Evolutionary conservation across 2,113 vertebrate genomes (phyloP), one percentile per base, ranked within the genome.

Genomic region (Phalacrocorax pelagicus): DNA sequence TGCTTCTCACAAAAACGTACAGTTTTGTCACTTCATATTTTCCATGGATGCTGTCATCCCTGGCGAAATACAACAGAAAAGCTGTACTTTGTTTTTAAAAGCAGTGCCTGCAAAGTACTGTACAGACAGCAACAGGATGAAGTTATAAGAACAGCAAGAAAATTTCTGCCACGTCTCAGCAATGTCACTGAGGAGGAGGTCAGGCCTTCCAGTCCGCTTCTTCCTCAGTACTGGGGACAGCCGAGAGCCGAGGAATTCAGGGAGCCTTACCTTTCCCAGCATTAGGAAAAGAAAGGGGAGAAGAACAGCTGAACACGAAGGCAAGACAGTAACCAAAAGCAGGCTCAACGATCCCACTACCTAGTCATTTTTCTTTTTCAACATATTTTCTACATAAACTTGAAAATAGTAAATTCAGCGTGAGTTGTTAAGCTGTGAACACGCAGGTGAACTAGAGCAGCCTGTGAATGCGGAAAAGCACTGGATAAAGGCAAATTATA

Each of bases 361-460:
- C n/a, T 57, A 11, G 22, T 40, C 3, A 0, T 44, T 62, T 47
- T 51, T 20, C n/a, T 32, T 74, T 91, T 79, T 19, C 9, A 82
- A 88, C 4, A 1, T 24, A 51, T 73, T 94, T 88, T 75, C 27
- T 62, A 78, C 47, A 12, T 40, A n/a, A 5, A 69, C 52, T 87
- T 63, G 36, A 72, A 92, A 95, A 74, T 59, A 79, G 22, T 40
- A 58, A 85, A 47, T 91, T 96, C 87, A 59, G 27, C 40, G 40
- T 75, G 93, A 92, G 78, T 8, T 92, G 65, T 51, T 91, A 86
- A 93, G 80, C 80, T 95, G 92, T 75, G 95, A 96, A 95, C 83
- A 84, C n/a, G 52, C 83, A 78, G 83, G 72, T 92, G 80, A 93
- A 79, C 65, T 34, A 32, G 8, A 91, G 27, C 78, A 85, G 84